These are phyloP conservation scores for Dendrocincla fuliginosa DNA, from an alignment of 2,797 vertebrate genomes.

Conservation along the genomic window DNA sequence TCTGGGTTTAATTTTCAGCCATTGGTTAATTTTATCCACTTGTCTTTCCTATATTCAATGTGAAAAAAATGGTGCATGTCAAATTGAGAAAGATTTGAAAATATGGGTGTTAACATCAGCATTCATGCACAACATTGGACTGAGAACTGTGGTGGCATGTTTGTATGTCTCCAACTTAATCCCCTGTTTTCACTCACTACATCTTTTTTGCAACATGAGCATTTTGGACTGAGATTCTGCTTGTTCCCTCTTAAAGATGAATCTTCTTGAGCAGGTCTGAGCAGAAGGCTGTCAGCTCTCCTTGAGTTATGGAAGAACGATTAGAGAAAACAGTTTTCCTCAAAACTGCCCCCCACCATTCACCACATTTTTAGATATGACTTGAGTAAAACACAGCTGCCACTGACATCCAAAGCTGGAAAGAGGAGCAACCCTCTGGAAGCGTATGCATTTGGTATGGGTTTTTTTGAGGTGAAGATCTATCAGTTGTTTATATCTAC, in stretches of 20 bases:
- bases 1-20: not conserved
- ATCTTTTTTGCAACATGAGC: constrained; percentile 16
- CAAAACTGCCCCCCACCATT: not conserved
- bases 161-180: constrained; percentile 5
- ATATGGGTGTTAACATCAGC: not conserved
- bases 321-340: not conserved
- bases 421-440: not conserved
- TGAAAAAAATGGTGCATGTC: not conserved
- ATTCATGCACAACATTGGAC: not conserved
- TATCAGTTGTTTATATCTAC: not conserved
- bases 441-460: not conserved
- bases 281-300: not conserved
- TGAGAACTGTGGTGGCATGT: not conserved
- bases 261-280: constrained; percentile 1
- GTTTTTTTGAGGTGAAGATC: not conserved
- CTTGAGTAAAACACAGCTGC: not conserved
- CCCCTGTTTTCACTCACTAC: constrained; percentile 1
- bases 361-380: not conserved
- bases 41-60: not conserved
- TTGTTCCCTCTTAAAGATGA: not conserved
- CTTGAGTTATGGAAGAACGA: not conserved
- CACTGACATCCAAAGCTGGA: not conserved
- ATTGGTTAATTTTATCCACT: constrained; percentile 19
- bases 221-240: not conserved
- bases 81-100: constrained; percentile 24